Evolutionary conservation across 2,113 vertebrate species (phyloP), one percentile per base, ranked within the genome.

Genomic region (Stegastes partitus): DNA sequence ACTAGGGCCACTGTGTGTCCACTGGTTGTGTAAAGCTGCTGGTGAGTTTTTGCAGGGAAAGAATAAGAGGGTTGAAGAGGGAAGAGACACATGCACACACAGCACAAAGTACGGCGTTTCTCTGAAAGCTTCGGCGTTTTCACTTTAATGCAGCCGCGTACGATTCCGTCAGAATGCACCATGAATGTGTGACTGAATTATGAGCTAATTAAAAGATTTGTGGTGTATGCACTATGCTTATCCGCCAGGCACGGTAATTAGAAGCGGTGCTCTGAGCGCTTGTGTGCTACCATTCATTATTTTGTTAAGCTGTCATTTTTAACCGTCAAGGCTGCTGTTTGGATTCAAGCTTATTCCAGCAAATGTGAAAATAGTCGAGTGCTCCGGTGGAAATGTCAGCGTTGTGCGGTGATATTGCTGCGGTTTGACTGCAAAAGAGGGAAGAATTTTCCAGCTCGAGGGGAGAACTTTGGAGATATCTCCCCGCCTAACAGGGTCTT

Each of bases 1-100:
- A 94, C 94, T 77, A 76, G 82, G 70, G 61, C 74, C 75, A 63
- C 71, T 64, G 85, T 55, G 71, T 10, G 71, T 82, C 83, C 69
- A 6, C 47, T 75, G 78, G 80, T 47, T 66, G 83, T 66, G 67
- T 56, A 49, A 79, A 84, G 79, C 82, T 28, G 42, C 56, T 47
- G 44, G 45, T 71, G 77, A 71, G 77, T 72, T 73, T 86, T 81
- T 71, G 73, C 74, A 74, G 63, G 53, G 55, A 66, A 68, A 45
- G 75, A 62, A 25, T 8, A 31, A 83, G 73, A 81, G 68, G 61
- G 31, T 49, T 74, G 45, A 66, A 84, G 75, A 86, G 74, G 59
- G n/a, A 75, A 25, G 51, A 64, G 49, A 59, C 45, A 67, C 51
- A 58, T 19, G 47, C 49, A 61, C 26, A 42, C 22, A 42, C 64